Percentiles rank a stretch among this genome's conserved stretches.
These are phyloP conservation scores for Centropus bengalensis DNA, from an alignment of 2,113 vertebrate genomes.

Conservation along the genomic window DNA sequence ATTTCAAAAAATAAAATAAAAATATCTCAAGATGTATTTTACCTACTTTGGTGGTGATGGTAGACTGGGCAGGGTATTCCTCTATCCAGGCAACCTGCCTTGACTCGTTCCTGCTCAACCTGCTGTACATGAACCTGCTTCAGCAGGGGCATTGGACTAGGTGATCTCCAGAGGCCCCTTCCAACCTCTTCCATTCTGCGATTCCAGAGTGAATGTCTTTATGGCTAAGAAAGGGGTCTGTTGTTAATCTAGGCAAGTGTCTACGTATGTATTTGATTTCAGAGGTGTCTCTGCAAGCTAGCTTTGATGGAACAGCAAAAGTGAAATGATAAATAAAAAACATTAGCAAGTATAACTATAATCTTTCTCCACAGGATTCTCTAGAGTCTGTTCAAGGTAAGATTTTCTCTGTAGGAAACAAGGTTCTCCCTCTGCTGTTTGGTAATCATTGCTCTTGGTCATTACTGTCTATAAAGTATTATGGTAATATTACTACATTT, in stretches of 20 bases:
- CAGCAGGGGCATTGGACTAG: too few species aligned
- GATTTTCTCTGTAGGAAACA: background rate
- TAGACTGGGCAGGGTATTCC: background rate
- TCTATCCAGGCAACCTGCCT: too few species aligned
- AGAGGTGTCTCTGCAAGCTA: background rate
- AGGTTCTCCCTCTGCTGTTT: background rate
- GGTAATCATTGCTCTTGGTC: background rate
- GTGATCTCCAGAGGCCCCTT: too few species aligned
- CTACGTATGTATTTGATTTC: background rate
- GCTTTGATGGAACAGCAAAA: background rate
- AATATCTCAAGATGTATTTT: background rate
- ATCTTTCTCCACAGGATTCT: background rate
- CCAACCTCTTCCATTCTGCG: too few species aligned
- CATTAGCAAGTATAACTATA: background rate
- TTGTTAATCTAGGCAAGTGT: background rate
- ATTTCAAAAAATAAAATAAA: background rate
- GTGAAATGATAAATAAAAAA: background rate
- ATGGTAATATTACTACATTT: background rate
- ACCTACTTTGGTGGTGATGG: background rate
- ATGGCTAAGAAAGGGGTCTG: background rate
- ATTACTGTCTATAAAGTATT: background rate
- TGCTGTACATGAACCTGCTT: too few species aligned
- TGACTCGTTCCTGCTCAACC: too few species aligned
- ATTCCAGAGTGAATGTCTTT: background rate
- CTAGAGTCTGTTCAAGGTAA: background rate